Base-by-base conservation (phyloP, 2,113 vertebrate species). In the Tyto alba region DNA sequence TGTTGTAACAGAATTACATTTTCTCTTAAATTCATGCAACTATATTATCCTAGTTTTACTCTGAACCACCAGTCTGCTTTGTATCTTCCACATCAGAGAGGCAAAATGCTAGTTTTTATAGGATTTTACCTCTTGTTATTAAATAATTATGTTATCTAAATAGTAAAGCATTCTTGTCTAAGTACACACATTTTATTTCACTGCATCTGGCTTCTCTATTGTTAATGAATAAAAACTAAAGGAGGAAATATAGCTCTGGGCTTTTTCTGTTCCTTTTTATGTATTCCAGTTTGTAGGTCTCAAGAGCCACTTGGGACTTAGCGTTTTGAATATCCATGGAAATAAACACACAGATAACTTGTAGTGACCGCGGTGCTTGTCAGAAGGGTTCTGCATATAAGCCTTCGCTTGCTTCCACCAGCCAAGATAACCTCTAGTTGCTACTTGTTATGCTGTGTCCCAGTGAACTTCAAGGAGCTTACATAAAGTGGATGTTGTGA, bases 141-240 rank as follows among this genome's bases (percentile, higher is more conserved):
- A 92, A 84, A 45, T 76, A 82, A 89, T 43, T 59, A 23, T 80
- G 30, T 57, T 94, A 88, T 26, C 64, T 81, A 89, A 87, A 63
- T 26, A 89, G 22, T 68, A 90, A 78, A 89, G 52, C n/a, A 72
- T 50, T 56, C 34, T 81, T 29, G 25, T 72, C 25, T 68, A 90
- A 86, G 43, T 22, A 81, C 13, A 40, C 18, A 45, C 16, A n/a
- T 64, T 87, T 95, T 85, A 67, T 93, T 95, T 96, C 26, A 52
- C 74, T 84, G 60, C 1, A 7, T 86, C 56, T 62, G 75, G 47
- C n/a, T 88, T 94, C 68, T 78, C 38, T 50, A 22, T 69, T 90
- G 55, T 87, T 90, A 89, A 66, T 89, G 40, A 94, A 78, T 52
- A 76, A 90, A 92, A 94, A 77, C 18, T 67, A 66, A 93, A 81